Percentiles rank a stretch among this genome's conserved stretches.
phyloP scores from a whole-genome alignment of 2,888 invertebrate genomes.

The Melanostoma scalare region DNA sequence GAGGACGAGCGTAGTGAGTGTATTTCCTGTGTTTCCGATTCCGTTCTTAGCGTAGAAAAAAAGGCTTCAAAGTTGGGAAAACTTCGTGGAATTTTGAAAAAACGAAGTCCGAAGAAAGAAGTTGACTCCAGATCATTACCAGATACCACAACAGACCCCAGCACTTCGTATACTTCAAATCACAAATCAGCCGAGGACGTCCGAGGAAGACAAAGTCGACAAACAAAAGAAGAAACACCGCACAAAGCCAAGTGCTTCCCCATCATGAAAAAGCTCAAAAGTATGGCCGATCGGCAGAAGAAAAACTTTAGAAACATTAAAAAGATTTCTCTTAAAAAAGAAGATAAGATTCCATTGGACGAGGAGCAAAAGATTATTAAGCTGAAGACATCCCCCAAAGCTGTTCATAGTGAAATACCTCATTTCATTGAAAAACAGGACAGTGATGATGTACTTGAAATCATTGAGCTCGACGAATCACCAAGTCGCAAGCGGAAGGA shows the following conservation, averaged over 20 bases:
- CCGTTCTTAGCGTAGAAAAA: constrained; percentile 79
- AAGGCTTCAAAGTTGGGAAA: constrained; percentile 78
- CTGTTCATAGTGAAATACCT: constrained; percentile 83
- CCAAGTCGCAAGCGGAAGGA: constrained; percentile 80
- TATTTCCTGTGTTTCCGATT: constrained; percentile 80
- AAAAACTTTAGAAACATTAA: constrained; percentile 82
- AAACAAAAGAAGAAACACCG: constrained; percentile 82
- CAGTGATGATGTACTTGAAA: constrained; percentile 81
- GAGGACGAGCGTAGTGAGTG: constrained; percentile 79
- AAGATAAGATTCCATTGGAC: constrained; percentile 82
- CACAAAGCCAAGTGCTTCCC: constrained; percentile 83
- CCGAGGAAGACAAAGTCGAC: constrained; percentile 79
- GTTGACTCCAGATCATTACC: constrained; percentile 80
- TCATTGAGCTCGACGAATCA: constrained; percentile 81
- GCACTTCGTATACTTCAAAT: constrained; percentile 77
- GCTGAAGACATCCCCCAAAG: constrained; percentile 85
- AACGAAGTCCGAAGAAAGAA: constrained; percentile 79
- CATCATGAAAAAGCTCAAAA: constrained; percentile 86
- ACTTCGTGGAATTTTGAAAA: constrained; percentile 84
- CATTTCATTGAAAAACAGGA: constrained; percentile 82
- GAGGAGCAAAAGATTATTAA: constrained; percentile 85
- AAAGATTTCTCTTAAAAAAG: constrained; percentile 79
- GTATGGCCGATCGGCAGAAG: constrained; percentile 85
- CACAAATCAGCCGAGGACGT: constrained; percentile 77
- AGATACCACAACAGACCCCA: constrained; percentile 75